Percentiles rank a stretch among this genome's conserved stretches.
These are phyloP conservation scores for Hyperoplus lanceolatus DNA, from an alignment of 2,797 vertebrate genomes.

Conservation along the genomic window DNA sequence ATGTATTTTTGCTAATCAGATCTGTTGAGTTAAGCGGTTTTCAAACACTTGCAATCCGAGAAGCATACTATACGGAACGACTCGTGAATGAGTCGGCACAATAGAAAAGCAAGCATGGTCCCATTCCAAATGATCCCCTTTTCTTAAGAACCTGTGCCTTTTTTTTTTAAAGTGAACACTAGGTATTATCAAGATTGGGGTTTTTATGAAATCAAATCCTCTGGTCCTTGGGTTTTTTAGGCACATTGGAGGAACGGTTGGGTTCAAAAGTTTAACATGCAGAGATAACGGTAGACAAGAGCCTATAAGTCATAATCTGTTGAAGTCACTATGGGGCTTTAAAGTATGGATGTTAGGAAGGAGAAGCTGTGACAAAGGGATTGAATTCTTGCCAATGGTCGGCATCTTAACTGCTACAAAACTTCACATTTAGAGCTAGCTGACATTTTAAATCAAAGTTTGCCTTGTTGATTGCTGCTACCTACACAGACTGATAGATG, in stretches of 20 bases:
- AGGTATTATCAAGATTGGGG: neutral
- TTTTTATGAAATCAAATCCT: neutral
- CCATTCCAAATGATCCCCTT: neutral
- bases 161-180: neutral
- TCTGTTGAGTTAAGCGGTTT: neutral
- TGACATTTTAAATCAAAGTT: constrained; percentile 34
- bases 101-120: neutral
- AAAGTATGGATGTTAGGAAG: constrained; percentile 27
- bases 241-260: neutral
- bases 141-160: neutral
- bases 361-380: constrained; percentile 35
- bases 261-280: constrained; percentile 28
- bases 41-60: neutral
- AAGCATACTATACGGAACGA: neutral
- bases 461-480: constrained; percentile 31
- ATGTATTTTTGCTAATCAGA: neutral
- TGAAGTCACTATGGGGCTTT: constrained; percentile 6
- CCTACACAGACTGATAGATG: constrained; percentile 24
- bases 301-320: neutral
- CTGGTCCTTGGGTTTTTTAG: neutral
- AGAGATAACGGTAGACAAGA: constrained; percentile 33
- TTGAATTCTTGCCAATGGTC: constrained; percentile 28
- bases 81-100: neutral
- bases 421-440: constrained; percentile 16
- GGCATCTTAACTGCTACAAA: constrained; percentile 26